Base-by-base conservation (phyloP, 2,888 invertebrate genomes). In the Lasioglossum calceatum region DNA sequence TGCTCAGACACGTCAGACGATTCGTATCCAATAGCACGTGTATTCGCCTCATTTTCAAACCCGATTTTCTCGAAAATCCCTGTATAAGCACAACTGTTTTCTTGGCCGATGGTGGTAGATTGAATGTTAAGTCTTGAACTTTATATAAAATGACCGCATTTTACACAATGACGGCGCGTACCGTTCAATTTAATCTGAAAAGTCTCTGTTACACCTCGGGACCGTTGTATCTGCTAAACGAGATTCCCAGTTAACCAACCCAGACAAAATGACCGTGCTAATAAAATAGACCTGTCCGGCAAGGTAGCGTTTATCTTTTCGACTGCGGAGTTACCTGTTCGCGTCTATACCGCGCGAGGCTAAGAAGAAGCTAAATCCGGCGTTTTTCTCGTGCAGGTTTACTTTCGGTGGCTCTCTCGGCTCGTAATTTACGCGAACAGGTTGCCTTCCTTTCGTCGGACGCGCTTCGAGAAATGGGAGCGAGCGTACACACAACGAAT, bases 101-200 rank as follows among this genome's bases (percentile, higher is more conserved):
- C 19, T 19, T 19, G 50, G 19, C 2, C 19, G 4, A 19, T 19
- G 2, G 5, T 5, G 7, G 7, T 19, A 19, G 5, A 50, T 19
- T 5, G 50, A 50, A 19, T 19, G 19, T 50, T 19, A 19, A 50
- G 19, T 19, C 19, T 50, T 19, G 50, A 19, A 50, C 7, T 50
- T 19, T 50, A 2, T 19, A 92, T 91, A 92, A 93, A 93, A 92
- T 91, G 90, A 90, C 88, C 88, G 86, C 89, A 91, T 90, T 91
- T 90, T 85, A 85, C 23, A 23, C 8, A 8, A 54, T 8, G 23
- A 23, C 54, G 23, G 8, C 8, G 23, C 0, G 19, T 8, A 23
- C 54, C 54, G 54, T 8, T 23, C 23, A 54, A 54, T 54, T 8
- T 23, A 54, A 54, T 54, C 10, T 23, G 54, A 23, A 54, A 8